Conservation (phyloP, 2,113 vertebrate species). For the Gopherus evgoodei region DNA sequence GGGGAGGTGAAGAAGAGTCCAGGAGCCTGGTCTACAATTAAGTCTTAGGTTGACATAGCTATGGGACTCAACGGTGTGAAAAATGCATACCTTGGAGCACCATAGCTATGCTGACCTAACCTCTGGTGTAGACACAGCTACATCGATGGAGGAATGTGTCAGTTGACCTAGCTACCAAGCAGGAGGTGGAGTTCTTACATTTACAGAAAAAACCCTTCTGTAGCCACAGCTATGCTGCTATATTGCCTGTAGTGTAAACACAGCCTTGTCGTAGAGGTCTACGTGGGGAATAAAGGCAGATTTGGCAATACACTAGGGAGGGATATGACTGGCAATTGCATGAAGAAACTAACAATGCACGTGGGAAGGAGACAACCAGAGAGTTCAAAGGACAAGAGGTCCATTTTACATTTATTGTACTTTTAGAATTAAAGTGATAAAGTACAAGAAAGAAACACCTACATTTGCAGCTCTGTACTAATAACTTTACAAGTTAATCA, state of each 20-base stretch:
- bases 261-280: neutral
- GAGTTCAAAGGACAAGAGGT: slow-evolving; percentile 6
- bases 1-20: neutral
- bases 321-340: neutral
- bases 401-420: slow-evolving; percentile 9
- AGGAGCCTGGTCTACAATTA: neutral
- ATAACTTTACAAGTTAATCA: slow-evolving; percentile 1
- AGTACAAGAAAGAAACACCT: slow-evolving; percentile 13
- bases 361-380: slow-evolving; percentile 18
- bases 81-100: neutral
- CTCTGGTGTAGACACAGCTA: neutral
- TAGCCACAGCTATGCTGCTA: neutral
- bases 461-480: neutral
- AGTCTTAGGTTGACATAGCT: neutral
- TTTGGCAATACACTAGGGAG: slow-evolving; percentile 8
- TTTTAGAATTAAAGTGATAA: slow-evolving; percentile 31
- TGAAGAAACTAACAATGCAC: slow-evolving; percentile 36
- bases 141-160: neutral
- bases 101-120: neutral
- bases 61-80: too few species aligned
- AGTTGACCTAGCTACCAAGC: neutral
- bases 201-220: neutral
- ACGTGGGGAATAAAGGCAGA: slow-evolving; percentile 27
- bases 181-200: neutral
- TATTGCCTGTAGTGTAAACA: neutral